Conservation (phyloP, 2,888 invertebrate species). For the Callyntrura sp. region DNA sequence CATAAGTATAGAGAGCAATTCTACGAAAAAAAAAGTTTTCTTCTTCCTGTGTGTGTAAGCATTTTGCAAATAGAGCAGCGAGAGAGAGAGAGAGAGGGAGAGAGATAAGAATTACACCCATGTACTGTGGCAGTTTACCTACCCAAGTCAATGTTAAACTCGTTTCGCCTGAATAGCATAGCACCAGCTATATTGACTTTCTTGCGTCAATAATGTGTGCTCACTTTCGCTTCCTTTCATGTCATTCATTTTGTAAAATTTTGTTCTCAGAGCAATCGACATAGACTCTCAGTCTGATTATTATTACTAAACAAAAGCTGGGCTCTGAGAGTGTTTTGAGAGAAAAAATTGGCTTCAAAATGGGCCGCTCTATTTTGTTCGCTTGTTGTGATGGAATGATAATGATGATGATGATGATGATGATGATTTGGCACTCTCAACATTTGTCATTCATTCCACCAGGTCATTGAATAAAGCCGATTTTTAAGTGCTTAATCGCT, state of each 20-base stretch:
- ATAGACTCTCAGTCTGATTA: too few relatives aligned
- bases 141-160: conserved; percentile 9
- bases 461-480: too few relatives aligned
- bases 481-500: too few relatives aligned
- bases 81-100: background rate
- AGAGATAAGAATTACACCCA: background rate
- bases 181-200: background rate
- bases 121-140: background rate
- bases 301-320: too few relatives aligned
- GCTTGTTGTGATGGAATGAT: too few relatives aligned
- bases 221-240: background rate
- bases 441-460: too few relatives aligned
- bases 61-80: conserved; percentile 31
- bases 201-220: conserved; percentile 1
- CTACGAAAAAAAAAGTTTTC: conserved; percentile 38
- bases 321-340: too few relatives aligned
- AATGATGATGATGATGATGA: too few relatives aligned
- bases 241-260: conserved; percentile 11
- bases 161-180: background rate
- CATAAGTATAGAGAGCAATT: conserved; percentile 56
- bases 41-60: conserved; percentile 41
- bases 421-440: too few relatives aligned
- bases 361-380: too few relatives aligned
- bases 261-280: too few relatives aligned
- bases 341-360: too few relatives aligned